These are phyloP conservation scores for Luehdorfia chinensis DNA, from an alignment of 1,140 invertebrate genomes.

Conservation along the genomic window DNA sequence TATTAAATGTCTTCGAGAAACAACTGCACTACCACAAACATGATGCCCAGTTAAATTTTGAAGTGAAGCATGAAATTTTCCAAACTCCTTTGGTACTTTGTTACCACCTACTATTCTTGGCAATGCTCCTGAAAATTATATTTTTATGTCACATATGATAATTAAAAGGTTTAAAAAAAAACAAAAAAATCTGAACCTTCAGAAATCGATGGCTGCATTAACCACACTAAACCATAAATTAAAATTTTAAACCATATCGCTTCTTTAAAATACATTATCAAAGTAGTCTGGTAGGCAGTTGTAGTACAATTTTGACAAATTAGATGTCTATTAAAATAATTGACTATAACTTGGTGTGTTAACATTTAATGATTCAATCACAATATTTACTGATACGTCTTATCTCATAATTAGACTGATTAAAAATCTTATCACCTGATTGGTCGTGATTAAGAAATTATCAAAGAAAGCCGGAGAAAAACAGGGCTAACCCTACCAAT, in stretches of 20 bases:
- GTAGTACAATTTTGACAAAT: no score
- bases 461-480: conserved; percentile 5
- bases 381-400: neutral
- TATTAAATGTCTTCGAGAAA: conserved; percentile 58
- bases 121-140: conserved; percentile 25
- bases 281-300: no score
- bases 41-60: conserved; percentile 59
- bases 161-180: conserved; percentile 5
- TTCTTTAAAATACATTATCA: conserved; percentile 13
- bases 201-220: neutral
- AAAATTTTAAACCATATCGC: conserved; percentile 18
- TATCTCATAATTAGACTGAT: neutral
- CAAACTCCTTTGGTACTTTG: conserved; percentile 39
- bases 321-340: neutral
- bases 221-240: conserved; percentile 10
- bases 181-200: neutral
- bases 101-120: conserved; percentile 47
- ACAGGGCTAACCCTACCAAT: neutral
- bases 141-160: neutral
- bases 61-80: conserved; percentile 54
- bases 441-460: neutral
- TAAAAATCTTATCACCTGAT: neutral
- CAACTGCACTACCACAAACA: conserved; percentile 71
- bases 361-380: conserved; percentile 4
- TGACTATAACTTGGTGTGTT: neutral